Percentiles rank a stretch among this genome's conserved stretches.
phyloP scores from a whole-genome alignment of 2,797 vertebrate species.

The Peromyscus attwateri region DNA sequence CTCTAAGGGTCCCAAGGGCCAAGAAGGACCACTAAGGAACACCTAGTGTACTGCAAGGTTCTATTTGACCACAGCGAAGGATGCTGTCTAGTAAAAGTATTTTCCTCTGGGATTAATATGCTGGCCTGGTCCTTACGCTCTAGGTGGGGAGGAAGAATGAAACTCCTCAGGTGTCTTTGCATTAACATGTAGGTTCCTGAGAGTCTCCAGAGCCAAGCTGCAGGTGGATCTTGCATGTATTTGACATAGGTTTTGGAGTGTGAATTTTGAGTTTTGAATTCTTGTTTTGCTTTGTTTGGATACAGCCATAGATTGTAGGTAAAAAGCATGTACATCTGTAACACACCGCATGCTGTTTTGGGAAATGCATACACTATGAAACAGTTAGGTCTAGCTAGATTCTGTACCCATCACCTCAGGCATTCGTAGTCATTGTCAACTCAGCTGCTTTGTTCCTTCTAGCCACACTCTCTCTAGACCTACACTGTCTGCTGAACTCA shows the following conservation, averaged over 20 bases:
- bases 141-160: background rate
- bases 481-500: background rate
- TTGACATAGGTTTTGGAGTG: rapidly evolving
- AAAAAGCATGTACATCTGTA: background rate
- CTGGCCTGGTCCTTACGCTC: background rate
- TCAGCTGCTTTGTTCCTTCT: background rate
- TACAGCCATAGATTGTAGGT: background rate
- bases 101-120: background rate
- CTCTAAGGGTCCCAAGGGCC: rapidly evolving
- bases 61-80: background rate
- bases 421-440: no score
- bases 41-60: background rate
- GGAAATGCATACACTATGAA: background rate
- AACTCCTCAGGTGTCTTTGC: background rate
- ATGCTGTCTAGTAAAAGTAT: background rate
- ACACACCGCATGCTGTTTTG: no score
- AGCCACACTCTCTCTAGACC: background rate
- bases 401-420: background rate
- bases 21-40: no score
- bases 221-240: background rate
- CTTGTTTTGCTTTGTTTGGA: background rate
- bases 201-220: no score
- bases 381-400: background rate
- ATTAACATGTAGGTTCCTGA: background rate
- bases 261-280: background rate